phyloP scores from a whole-genome alignment of 2,797 vertebrate species.

The Kryptopterus vitreolus region DNA sequence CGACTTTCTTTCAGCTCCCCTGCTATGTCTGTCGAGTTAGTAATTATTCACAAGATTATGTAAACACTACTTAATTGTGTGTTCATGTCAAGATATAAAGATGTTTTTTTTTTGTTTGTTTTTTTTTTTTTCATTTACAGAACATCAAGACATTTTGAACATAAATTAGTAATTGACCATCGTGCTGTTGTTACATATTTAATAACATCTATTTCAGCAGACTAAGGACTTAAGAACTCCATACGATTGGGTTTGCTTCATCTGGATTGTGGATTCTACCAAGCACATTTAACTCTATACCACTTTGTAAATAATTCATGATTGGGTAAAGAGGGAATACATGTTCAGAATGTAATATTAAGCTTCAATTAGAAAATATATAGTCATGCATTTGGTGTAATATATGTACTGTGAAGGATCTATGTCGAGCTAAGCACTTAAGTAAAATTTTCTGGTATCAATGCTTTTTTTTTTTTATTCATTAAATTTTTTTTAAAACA shows the following conservation, averaged over 20 bases:
- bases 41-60: slow-evolving; percentile 4
- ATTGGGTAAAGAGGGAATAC: background rate
- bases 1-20: background rate
- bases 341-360: background rate
- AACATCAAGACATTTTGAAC: background rate
- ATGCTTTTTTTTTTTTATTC: no score
- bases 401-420: no score
- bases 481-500: no score
- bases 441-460: no score
- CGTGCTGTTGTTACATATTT: background rate
- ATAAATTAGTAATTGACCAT: background rate
- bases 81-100: background rate
- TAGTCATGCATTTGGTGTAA: background rate
- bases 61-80: background rate
- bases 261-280: background rate
- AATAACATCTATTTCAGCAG: background rate
- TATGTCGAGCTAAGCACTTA: no score
- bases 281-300: background rate
- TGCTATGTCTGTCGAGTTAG: background rate
- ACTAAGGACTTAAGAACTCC: background rate
- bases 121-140: background rate
- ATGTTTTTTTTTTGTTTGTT: background rate
- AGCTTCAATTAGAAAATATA: background rate
- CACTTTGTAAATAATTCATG: background rate
- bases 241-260: background rate